A percentile compares a stretch with the other conserved stretches of the same genome.
Evolutionary conservation across 2,797 vertebrate genomes (phyloP).

Genomic region (Typhlichthys eigenmanni): DNA sequence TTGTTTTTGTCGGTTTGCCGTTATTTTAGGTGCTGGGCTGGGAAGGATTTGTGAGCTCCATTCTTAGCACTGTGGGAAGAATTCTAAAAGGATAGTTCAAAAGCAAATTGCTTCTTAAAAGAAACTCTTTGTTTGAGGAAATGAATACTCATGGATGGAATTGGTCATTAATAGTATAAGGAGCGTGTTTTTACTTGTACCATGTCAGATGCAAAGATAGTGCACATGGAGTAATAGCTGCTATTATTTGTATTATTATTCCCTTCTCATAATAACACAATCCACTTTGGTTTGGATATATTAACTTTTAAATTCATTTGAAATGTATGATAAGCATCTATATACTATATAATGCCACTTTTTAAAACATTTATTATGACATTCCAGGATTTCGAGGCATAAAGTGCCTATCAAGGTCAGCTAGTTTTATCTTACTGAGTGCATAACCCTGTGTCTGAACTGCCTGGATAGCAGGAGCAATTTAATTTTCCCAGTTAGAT

Average conservation of each 20-base stretch:
- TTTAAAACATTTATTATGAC: conserved; percentile 24
- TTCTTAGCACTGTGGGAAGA: conserved; percentile 61
- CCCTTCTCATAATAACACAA: no score
- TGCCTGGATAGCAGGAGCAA: conserved; percentile 24
- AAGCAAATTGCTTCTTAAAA: conserved; percentile 29
- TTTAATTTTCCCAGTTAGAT: conserved; percentile 53
- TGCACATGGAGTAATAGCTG: no score
- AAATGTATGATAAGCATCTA: no score
- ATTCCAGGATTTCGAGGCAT: conserved; percentile 1
- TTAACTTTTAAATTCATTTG: no score
- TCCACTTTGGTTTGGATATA: no score
- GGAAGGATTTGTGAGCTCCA: conserved; percentile 55
- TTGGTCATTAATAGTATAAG: no score
- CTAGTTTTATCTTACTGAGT: conserved; percentile 5
- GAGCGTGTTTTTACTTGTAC: no score
- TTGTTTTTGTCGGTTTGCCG: conserved; percentile 64
- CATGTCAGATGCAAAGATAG: no score
- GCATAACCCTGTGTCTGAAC: conserved; percentile 9
- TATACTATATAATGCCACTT: no score
- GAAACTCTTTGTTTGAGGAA: no score
- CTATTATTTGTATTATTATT: no score
- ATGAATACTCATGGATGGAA: no score
- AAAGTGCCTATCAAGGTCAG: not conserved
- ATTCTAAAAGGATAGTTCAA: conserved; percentile 33
- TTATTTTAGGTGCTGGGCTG: conserved; percentile 65